Evolutionary conservation across 2,113 vertebrate species (phyloP), one percentile per base, ranked within the genome.

Genomic region (Lepidothrix coronata): DNA sequence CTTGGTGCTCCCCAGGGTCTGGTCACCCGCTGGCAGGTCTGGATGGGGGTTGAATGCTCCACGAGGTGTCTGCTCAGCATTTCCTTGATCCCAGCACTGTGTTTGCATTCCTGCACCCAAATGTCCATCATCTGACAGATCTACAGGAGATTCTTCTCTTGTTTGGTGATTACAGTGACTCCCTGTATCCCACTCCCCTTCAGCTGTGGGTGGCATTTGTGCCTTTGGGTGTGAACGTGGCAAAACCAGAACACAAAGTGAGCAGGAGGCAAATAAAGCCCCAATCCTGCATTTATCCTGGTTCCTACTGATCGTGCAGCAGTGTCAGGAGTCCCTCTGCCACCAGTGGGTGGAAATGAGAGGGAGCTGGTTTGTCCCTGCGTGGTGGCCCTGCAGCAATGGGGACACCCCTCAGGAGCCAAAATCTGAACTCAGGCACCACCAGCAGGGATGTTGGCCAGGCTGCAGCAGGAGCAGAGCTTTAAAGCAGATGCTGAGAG

Each of bases 361-460:
- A 48, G 44, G 67, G 52, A 68, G 3, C 5, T 13, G 37, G 12
- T 37, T 35, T 44, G 46, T 49, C 43, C 82, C 70, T 8, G 4
- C 0, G 0, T 8, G 4, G 20, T 48, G 67, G 16, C 59, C 63
- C 35, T 11, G 37, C n/a, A 15, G 27, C 2, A 2, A 4, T 24
- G 54, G 76, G 78, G 41, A 57, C 52, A 27, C 49, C 11, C 9
- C 27, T 62, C 1, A 0, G 3, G 51, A 75, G 61, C 33, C 63
- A 18, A 14, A 31, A 2, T 2, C 46, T 21, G n/a, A 35, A 20
- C 41, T 51, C 13, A 2, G 59, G 49, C 66, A 39, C 62, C 46
- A 35, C 11, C 6, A 67, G 57, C 66, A 67, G 33, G 52, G 58
- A 13, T 28, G 43, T 8, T 59, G 66, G 15, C 19, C 16, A 5